Evolutionary conservation across 2,888 invertebrate genomes (phyloP).

Genomic region (Acronicta psi): DNA sequence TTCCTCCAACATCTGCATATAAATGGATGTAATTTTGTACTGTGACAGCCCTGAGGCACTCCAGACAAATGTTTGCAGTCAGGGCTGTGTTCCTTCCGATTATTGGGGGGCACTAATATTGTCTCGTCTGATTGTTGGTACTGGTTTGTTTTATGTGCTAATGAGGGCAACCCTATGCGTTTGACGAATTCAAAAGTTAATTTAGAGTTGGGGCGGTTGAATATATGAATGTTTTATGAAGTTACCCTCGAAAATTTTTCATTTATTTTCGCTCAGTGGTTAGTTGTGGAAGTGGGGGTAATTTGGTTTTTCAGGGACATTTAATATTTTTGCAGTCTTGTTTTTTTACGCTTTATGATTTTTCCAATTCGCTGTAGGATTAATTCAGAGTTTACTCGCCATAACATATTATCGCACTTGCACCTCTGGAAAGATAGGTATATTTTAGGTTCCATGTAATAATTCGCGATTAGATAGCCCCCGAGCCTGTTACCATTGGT

Average conservation of each 20-base stretch:
- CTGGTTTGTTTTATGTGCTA: constrained; percentile 69
- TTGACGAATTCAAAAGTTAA: constrained; percentile 69
- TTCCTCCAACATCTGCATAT: constrained; percentile 80
- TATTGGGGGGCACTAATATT: constrained; percentile 51
- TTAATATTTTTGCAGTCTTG: constrained; percentile 4
- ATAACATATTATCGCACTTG: too few species aligned
- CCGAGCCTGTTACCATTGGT: too few species aligned
- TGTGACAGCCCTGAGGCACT: constrained; percentile 80
- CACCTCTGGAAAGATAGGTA: too few species aligned
- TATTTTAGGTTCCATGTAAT: too few species aligned
- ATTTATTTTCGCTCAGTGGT: constrained; percentile 54
- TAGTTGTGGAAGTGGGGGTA: constrained; percentile 53
- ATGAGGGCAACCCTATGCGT: constrained; percentile 68
- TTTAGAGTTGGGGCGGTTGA: constrained; percentile 62
- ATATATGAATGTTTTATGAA: constrained; percentile 67
- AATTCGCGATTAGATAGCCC: too few species aligned
- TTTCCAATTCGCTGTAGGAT: too few species aligned
- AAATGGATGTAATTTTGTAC: constrained; percentile 86
- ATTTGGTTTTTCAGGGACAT: constrained; percentile 7
- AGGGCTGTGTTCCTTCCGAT: constrained; percentile 61
- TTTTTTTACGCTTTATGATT: background rate
- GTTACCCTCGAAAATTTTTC: constrained; percentile 51
- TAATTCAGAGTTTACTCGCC: too few species aligned
- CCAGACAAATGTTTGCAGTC: constrained; percentile 80
- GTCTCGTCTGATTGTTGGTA: constrained; percentile 55